Evolutionary conservation across 2,113 vertebrate species (phyloP).

Genomic region (Tachuris rubrigastra): DNA sequence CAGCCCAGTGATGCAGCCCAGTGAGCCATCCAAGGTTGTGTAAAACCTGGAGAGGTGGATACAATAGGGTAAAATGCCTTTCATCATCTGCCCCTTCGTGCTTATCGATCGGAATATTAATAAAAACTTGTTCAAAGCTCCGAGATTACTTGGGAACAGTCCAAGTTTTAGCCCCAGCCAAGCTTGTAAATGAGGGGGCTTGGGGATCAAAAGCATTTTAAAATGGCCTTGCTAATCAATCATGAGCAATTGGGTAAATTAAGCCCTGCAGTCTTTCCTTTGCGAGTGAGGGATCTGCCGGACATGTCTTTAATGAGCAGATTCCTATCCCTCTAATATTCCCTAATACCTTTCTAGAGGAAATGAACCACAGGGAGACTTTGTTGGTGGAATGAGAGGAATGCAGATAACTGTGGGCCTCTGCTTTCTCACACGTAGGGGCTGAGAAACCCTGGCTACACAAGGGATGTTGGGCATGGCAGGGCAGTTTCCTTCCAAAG

Average conservation of each 20-base stretch:
- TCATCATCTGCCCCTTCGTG: not conserved
- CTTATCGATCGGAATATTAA: slow-evolving; percentile 22
- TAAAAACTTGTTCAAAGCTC: slow-evolving; percentile 34
- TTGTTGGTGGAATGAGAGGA: slow-evolving; percentile 62
- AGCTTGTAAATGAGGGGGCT: not conserved
- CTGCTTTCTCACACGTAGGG: slow-evolving; percentile 7
- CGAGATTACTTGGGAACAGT: not conserved
- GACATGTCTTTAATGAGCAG: slow-evolving; percentile 54
- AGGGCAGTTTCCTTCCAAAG: not conserved
- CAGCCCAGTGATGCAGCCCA: not conserved
- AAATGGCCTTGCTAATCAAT: slow-evolving; percentile 53
- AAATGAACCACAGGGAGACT: slow-evolving; percentile 43
- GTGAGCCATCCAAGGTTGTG: not conserved
- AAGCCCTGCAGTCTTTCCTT: slow-evolving; percentile 54
- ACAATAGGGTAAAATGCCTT: not conserved
- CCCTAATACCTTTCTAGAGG: slow-evolving; percentile 63
- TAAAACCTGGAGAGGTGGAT: not conserved
- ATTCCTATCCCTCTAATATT: slow-evolving; percentile 59
- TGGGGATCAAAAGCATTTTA: slow-evolving; percentile 56
- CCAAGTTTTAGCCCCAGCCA: not conserved
- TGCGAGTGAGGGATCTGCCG: not conserved
- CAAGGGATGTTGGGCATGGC: not conserved
- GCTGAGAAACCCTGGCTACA: not conserved
- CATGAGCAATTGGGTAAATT: slow-evolving; percentile 41
- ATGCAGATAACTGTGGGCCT: slow-evolving; percentile 48